phyloP scores from a whole-genome alignment of 2,888 invertebrate species.

The Tetanocera ferruginea region DNA sequence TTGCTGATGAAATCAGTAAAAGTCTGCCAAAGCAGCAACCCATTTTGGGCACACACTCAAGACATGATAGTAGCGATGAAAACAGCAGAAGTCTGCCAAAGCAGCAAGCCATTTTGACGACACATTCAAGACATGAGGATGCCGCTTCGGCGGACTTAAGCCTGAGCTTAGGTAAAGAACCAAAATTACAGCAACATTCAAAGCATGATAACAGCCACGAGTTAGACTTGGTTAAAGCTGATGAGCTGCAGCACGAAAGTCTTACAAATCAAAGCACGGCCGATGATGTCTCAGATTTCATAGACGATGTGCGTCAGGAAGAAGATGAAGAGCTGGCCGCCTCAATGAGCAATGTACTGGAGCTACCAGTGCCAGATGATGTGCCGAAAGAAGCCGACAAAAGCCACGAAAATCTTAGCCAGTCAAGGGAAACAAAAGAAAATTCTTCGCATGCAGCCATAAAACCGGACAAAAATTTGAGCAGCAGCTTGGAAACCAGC shows the following conservation, averaged over 20 bases:
- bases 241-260: slow-evolving; percentile 50
- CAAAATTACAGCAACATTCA: background rate
- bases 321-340: slow-evolving; percentile 37
- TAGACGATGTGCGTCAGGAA: slow-evolving; percentile 56
- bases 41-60: no score
- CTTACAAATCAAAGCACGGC: slow-evolving; percentile 66
- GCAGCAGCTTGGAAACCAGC: background rate
- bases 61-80: no score
- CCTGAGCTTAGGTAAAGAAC: no score
- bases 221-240: background rate
- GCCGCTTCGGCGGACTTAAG: no score
- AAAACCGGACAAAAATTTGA: background rate
- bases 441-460: background rate
- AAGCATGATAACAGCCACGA: background rate
- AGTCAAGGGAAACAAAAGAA: background rate
- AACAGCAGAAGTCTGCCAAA: no score
- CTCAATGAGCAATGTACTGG: background rate
- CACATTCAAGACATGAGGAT: no score
- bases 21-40: no score
- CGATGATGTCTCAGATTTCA: slow-evolving; percentile 67
- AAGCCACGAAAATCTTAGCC: background rate
- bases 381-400: background rate
- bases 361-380: slow-evolving; percentile 3
- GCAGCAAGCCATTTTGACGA: no score
- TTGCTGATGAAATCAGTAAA: no score